A percentile compares a stretch with the other conserved stretches of the same genome.
Evolutionary conservation across 2,113 vertebrate genomes (phyloP).

Genomic region (Clarias batrachus): DNA sequence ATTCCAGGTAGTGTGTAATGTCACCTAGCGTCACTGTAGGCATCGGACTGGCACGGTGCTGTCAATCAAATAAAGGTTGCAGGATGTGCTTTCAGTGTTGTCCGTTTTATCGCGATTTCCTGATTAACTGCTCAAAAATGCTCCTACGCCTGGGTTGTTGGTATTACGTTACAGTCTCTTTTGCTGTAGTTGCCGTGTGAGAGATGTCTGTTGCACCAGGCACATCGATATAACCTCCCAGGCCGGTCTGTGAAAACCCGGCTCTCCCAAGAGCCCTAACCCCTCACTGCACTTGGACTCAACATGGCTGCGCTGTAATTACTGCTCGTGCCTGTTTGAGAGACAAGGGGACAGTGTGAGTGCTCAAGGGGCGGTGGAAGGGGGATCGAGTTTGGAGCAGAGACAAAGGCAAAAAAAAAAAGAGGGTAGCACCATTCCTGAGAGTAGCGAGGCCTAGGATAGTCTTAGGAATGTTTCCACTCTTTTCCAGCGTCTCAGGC

Average conservation of each 20-base stretch:
- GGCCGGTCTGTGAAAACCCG: constrained; percentile 38
- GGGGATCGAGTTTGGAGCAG: constrained; percentile 59
- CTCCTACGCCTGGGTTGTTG: constrained; percentile 28
- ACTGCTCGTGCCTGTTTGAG: constrained; percentile 52
- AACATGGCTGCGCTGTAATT: constrained; percentile 46
- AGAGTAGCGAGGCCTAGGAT: constrained; percentile 6
- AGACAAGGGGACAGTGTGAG: constrained; percentile 11
- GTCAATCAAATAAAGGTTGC: not conserved
- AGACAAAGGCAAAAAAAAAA: constrained; percentile 57
- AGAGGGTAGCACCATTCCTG: constrained; percentile 55
- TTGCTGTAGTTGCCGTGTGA: constrained; percentile 3
- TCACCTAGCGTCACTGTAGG: constrained; percentile 12
- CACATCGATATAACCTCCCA: not conserved
- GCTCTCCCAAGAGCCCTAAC: constrained; percentile 37
- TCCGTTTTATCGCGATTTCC: constrained; percentile 16
- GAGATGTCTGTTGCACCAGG: not conserved
- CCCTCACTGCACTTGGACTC: constrained; percentile 42
- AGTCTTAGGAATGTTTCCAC: constrained; percentile 26
- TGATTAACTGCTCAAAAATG: constrained; percentile 34
- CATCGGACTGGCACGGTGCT: constrained; percentile 15
- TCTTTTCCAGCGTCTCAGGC: not conserved
- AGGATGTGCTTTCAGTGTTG: not conserved
- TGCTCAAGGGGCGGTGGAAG: not conserved
- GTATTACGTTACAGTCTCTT: constrained; percentile 34
- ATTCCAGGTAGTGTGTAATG: constrained; percentile 31